These are phyloP conservation scores for Sebastes schlegelii DNA, from an alignment of 2,113 vertebrate genomes.

Conservation along the genomic window DNA sequence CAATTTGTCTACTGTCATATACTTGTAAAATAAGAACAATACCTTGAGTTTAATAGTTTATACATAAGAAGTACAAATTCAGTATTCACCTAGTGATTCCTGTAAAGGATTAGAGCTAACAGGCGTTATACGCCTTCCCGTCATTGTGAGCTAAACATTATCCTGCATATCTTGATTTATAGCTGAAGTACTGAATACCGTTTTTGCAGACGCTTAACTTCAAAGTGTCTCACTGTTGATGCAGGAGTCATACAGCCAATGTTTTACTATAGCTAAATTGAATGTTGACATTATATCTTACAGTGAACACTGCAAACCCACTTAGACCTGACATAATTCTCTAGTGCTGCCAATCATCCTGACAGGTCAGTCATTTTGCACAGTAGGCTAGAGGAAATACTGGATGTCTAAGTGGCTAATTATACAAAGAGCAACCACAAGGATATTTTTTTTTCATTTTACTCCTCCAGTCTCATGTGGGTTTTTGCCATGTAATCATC, in stretches of 20 bases:
- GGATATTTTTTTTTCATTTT: constrained; percentile 17
- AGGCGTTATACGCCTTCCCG: not conserved
- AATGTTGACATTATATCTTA: constrained; percentile 65
- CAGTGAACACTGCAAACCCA: constrained; percentile 55
- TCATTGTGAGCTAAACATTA: not conserved
- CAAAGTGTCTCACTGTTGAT: constrained; percentile 15
- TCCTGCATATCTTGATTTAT: not conserved
- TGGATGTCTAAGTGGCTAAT: constrained; percentile 47
- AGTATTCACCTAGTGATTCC: not conserved
- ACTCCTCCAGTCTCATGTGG: not conserved
- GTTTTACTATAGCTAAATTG: constrained; percentile 54
- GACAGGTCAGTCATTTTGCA: constrained; percentile 73
- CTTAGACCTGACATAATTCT: constrained; percentile 66
- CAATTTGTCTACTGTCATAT: not conserved
- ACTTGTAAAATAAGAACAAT: not conserved
- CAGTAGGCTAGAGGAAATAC: constrained; percentile 59
- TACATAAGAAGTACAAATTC: not conserved
- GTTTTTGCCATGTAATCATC: not conserved
- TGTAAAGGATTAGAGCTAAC: not conserved
- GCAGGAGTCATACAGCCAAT: constrained; percentile 30
- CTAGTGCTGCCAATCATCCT: constrained; percentile 62
- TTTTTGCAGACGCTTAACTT: not conserved
- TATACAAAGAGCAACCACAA: constrained; percentile 35
- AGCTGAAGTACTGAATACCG: no score
- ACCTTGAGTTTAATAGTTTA: not conserved